Conservation (phyloP, 2,888 invertebrate genomes). For the Polyommatus icarus region DNA sequence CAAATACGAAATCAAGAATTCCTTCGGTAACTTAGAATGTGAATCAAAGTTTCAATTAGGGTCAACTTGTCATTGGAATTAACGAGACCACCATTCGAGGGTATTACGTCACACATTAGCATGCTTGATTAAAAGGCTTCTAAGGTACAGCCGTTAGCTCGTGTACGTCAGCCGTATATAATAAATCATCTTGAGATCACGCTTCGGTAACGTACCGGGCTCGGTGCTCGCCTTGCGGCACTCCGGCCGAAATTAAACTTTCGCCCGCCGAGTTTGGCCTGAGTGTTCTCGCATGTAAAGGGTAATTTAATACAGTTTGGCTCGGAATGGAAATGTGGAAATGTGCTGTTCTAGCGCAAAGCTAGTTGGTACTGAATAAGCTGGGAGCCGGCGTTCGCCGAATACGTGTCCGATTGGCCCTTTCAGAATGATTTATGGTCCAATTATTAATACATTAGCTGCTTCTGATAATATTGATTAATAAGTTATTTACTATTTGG, state of each 20-base stretch:
- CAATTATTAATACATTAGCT: slow-evolving; percentile 73
- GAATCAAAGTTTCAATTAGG: slow-evolving; percentile 72
- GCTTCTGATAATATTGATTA: slow-evolving; percentile 55
- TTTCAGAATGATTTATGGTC: slow-evolving; percentile 68
- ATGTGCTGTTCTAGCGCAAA: slow-evolving; percentile 66
- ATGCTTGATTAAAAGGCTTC: slow-evolving; percentile 79
- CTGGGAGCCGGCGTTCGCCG: slow-evolving; percentile 65
- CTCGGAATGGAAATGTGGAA: slow-evolving; percentile 48
- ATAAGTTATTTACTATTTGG: slow-evolving; percentile 45
- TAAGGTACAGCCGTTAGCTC: slow-evolving; percentile 71
- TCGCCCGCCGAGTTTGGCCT: slow-evolving; percentile 38
- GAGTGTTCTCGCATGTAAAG: slow-evolving; percentile 40
- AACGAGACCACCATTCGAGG: slow-evolving; percentile 57
- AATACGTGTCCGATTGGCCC: slow-evolving; percentile 48
- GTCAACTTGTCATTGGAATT: slow-evolving; percentile 69
- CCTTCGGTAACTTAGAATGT: not conserved
- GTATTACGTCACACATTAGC: slow-evolving; percentile 74
- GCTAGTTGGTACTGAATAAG: slow-evolving; percentile 66
- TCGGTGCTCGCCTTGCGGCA: slow-evolving; percentile 48
- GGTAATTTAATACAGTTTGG: slow-evolving; percentile 46
- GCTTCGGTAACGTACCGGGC: slow-evolving; percentile 61
- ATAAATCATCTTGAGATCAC: slow-evolving; percentile 78
- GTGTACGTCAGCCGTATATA: slow-evolving; percentile 75
- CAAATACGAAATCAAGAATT: not conserved
- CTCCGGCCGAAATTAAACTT: slow-evolving; percentile 43